These are phyloP conservation scores for Marcusenius ussheri DNA, from an alignment of 2,113 vertebrate genomes.

Conservation along the genomic window DNA sequence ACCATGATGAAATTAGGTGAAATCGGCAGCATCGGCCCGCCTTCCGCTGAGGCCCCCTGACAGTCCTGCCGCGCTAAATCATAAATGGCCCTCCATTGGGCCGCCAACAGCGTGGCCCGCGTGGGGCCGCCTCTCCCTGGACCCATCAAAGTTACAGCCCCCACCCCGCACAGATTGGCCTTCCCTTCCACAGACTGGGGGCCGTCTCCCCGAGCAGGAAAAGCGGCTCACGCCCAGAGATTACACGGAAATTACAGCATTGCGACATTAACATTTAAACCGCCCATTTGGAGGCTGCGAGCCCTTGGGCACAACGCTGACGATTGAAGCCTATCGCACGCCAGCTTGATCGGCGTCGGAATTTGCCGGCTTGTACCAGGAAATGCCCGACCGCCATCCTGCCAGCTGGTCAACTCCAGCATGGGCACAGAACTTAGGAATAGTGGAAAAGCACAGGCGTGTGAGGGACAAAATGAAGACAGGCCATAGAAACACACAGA, in stretches of 20 bases:
- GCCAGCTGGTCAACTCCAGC: not conserved
- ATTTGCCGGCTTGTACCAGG: constrained; percentile 12
- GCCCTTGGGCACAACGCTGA: constrained; percentile 9
- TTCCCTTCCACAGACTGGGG: not conserved
- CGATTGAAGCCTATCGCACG: constrained; percentile 20
- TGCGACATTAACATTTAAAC: constrained; percentile 40
- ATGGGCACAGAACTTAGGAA: not conserved
- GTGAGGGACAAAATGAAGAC: not conserved
- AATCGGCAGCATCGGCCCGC: constrained; percentile 57
- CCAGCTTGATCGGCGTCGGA: not conserved
- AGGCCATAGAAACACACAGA: not conserved
- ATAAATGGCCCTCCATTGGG: constrained; percentile 52
- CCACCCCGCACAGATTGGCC: constrained; percentile 1
- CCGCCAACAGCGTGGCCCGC: constrained; percentile 20
- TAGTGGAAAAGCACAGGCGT: not conserved
- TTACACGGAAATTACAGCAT: constrained; percentile 41
- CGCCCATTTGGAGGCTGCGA: constrained; percentile 20
- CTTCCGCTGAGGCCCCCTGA: constrained; percentile 51
- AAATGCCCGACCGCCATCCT: constrained; percentile 30
- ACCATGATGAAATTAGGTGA: constrained; percentile 68
- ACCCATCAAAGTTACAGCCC: constrained; percentile 63
- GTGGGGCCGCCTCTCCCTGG: constrained; percentile 36
- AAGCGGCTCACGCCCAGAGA: constrained; percentile 23
- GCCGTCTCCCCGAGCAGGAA: not conserved
- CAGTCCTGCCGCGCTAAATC: constrained; percentile 58